phyloP scores from a whole-genome alignment of 2,888 invertebrate genomes.

The Linnaemya tessellans region DNA sequence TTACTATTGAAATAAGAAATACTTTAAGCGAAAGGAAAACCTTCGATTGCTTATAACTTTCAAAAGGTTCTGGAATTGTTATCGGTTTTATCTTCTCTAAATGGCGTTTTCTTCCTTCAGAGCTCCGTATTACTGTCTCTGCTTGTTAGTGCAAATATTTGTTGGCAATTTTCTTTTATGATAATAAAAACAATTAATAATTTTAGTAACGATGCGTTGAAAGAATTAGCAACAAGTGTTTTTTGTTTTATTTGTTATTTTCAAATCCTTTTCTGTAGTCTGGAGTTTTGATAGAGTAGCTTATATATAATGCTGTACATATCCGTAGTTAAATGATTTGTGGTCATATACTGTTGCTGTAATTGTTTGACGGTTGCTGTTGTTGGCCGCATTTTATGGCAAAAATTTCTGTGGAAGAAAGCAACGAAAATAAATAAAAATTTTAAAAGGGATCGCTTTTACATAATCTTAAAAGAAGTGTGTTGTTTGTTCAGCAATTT shows the following conservation, averaged over 20 bases:
- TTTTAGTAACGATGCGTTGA: conserved; percentile 45
- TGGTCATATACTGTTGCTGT: conserved; percentile 69
- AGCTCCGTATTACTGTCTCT: neutral
- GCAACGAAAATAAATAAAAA: neutral
- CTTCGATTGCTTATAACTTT: neutral
- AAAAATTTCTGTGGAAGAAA: conserved; percentile 55
- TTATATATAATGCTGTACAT: conserved; percentile 74
- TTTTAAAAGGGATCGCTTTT: neutral
- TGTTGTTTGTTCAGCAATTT: no score
- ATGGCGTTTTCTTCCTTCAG: conserved; percentile 6
- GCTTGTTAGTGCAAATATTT: conserved; percentile 18
- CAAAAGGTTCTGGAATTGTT: neutral
- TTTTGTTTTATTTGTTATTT: conserved; percentile 48
- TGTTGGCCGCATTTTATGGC: conserved; percentile 74
- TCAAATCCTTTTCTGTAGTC: conserved; percentile 74
- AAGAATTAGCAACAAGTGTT: conserved; percentile 39
- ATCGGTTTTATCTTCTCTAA: conserved; percentile 13
- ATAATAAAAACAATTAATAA: conserved; percentile 50
- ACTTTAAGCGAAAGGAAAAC: conserved; percentile 10
- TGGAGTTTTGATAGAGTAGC: conserved; percentile 74
- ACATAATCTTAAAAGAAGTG: neutral
- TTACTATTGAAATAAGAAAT: conserved; percentile 3
- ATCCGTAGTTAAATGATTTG: conserved; percentile 71
- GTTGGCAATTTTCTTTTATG: conserved; percentile 33
- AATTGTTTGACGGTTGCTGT: conserved; percentile 67